Percentiles rank a stretch among this genome's conserved stretches.
Evolutionary conservation across 2,113 vertebrate species (phyloP).

Genomic region (Mungos mungo): DNA sequence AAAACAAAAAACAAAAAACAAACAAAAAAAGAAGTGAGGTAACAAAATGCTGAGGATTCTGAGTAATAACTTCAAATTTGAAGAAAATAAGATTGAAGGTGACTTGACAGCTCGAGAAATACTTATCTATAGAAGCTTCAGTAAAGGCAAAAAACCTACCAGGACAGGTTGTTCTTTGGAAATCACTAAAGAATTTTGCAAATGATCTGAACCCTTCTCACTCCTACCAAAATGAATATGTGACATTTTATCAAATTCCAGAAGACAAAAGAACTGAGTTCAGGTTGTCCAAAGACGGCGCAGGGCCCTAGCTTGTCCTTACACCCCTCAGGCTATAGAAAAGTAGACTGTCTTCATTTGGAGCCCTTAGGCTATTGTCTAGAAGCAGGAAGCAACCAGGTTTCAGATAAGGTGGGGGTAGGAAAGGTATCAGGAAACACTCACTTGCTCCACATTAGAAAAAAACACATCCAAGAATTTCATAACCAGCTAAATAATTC

Average conservation of each 20-base stretch:
- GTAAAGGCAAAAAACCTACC: not conserved
- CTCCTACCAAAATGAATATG: not conserved
- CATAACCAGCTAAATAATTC: not conserved
- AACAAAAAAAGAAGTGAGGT: not conserved
- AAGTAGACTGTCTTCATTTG: not conserved
- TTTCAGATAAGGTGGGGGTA: not conserved
- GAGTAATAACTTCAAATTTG: not conserved
- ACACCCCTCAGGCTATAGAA: not conserved
- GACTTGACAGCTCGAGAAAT: not conserved
- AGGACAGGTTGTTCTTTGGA: not conserved
- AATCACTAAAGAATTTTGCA: not conserved
- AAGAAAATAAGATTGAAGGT: not conserved
- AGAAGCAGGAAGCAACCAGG: not conserved
- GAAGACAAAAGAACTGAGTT: not conserved
- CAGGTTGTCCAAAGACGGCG: not conserved
- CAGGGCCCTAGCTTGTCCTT: not conserved
- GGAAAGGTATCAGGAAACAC: not conserved
- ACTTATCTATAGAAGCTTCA: not conserved
- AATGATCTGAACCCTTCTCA: not conserved
- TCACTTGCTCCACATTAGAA: not conserved
- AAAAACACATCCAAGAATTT: not conserved
- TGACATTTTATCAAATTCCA: not conserved
- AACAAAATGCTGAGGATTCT: not conserved
- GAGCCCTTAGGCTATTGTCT: not conserved
- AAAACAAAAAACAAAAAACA: not conserved